Conservation (phyloP, 2,113 vertebrate species). For the Grallaria varia region DNA sequence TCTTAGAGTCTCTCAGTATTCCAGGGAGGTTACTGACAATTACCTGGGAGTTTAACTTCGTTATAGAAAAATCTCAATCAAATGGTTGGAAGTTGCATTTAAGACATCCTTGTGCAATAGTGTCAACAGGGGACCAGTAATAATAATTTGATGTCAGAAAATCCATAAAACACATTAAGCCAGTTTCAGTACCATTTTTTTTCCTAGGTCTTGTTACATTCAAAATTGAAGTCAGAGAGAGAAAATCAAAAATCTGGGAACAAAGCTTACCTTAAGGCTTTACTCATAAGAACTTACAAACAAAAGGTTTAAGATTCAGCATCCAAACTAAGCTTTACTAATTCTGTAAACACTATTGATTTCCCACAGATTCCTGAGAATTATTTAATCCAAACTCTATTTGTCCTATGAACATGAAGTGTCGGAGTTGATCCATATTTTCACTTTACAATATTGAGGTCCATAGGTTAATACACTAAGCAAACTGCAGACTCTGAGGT, state of each 20-base stretch:
- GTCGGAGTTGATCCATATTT: constrained; percentile 29
- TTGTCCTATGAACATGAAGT: constrained; percentile 61
- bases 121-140: constrained; percentile 7
- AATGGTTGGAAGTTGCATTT: constrained; percentile 17
- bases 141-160: constrained; percentile 66
- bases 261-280: constrained; percentile 38
- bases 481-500: not conserved
- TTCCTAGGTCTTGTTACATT: constrained; percentile 5
- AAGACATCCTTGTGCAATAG: constrained; percentile 16
- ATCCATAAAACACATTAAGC: constrained; percentile 71
- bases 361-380: constrained; percentile 54
- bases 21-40: not conserved
- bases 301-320: constrained; percentile 39
- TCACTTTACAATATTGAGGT: constrained; percentile 38
- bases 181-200: constrained; percentile 10
- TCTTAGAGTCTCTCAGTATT: constrained; percentile 5
- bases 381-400: constrained; percentile 56
- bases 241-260: constrained; percentile 33
- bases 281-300: constrained; percentile 48
- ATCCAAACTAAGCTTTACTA: constrained; percentile 36
- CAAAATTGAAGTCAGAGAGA: constrained; percentile 11
- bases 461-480: constrained; percentile 39
- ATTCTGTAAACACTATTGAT: constrained; percentile 62
- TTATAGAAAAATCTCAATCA: constrained; percentile 35
- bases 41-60: not conserved